Conservation (phyloP, 2,888 invertebrate species). For the Hedya salicella region DNA sequence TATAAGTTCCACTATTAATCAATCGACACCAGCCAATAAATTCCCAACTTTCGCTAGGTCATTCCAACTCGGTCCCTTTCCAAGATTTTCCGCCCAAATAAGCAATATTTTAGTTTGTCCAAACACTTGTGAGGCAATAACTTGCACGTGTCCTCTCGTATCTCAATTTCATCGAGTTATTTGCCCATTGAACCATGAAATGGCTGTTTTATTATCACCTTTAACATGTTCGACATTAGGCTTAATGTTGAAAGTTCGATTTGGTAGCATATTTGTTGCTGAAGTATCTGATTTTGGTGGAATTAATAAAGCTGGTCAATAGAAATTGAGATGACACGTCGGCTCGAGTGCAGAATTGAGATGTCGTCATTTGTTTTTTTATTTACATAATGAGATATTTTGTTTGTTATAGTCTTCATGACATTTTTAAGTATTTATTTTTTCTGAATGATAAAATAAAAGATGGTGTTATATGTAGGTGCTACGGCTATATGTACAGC, state of each 20-base stretch:
- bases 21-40: slow-evolving; percentile 36
- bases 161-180: slow-evolving; percentile 77
- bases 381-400: background rate
- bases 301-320: slow-evolving; percentile 74
- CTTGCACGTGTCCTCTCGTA: slow-evolving; percentile 78
- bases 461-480: no score
- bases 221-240: slow-evolving; percentile 28
- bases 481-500: no score
- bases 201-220: slow-evolving; percentile 42
- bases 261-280: slow-evolving; percentile 49
- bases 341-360: slow-evolving; percentile 6
- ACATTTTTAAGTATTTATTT: no score
- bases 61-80: slow-evolving; percentile 50
- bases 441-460: no score
- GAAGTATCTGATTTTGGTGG: slow-evolving; percentile 58
- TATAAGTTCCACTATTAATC: slow-evolving; percentile 33
- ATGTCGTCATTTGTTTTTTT: background rate
- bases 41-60: slow-evolving; percentile 41
- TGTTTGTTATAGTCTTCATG: no score
- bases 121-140: slow-evolving; percentile 82
- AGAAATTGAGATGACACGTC: slow-evolving; percentile 50
- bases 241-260: slow-evolving; percentile 17
- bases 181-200: slow-evolving; percentile 56
- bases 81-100: slow-evolving; percentile 74
- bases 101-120: slow-evolving; percentile 79